Evolutionary conservation across 1,140 invertebrate species (phyloP).

Genomic region (Trichonephila clavipes): DNA sequence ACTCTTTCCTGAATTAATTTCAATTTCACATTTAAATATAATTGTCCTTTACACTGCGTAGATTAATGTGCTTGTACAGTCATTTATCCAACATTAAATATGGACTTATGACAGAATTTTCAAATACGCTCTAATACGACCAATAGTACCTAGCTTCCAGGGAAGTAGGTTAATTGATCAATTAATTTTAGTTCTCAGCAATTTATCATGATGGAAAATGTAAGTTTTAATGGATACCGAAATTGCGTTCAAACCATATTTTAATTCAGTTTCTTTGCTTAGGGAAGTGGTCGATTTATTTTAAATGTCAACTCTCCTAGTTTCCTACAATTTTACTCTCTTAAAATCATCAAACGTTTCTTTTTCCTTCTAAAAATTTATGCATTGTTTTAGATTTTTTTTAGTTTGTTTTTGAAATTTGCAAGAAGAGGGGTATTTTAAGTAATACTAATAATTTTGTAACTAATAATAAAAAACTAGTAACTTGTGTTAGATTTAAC

Average conservation of each 20-base stretch:
- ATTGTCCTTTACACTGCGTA: not conserved
- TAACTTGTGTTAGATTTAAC: too few species aligned
- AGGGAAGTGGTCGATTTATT: not conserved
- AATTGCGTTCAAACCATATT: not conserved
- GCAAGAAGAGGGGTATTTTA: too few species aligned
- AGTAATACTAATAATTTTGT: too few species aligned
- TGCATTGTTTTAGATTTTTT: too few species aligned
- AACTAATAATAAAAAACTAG: too few species aligned
- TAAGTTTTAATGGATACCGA: not conserved
- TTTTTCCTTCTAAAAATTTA: too few species aligned
- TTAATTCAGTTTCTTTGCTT: not conserved
- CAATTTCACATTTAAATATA: not conserved
- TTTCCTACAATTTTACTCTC: too few species aligned
- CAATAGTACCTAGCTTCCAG: not conserved
- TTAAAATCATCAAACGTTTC: too few species aligned
- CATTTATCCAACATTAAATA: slow-evolving; percentile 10
- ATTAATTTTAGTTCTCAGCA: not conserved
- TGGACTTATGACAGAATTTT: not conserved
- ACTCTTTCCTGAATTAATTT: not conserved
- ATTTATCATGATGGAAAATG: not conserved
- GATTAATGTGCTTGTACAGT: not conserved
- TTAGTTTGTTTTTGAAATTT: too few species aligned
- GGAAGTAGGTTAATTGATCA: not conserved
- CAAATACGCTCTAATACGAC: not conserved
- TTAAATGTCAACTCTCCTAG: not conserved